Percentiles rank a stretch among this genome's conserved stretches.
phyloP scores from a whole-genome alignment of 1,140 invertebrate genomes.

The Lepidotrigona ventralis region DNA sequence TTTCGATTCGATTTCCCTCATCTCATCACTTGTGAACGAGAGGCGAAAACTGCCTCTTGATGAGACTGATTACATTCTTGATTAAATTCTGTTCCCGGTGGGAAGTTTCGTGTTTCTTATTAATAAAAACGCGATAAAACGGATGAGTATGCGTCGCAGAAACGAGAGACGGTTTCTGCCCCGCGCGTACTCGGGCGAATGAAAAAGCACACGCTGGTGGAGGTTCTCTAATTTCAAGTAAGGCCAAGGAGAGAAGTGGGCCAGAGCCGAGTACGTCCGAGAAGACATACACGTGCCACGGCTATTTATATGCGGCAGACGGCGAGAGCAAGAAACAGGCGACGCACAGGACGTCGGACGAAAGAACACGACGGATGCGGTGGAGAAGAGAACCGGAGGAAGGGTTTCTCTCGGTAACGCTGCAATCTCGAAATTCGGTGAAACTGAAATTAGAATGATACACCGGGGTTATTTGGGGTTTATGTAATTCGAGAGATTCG shows the following conservation, averaged over 20 bases:
- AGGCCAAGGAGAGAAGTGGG: slow-evolving; percentile 58
- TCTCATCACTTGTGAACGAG: too few relatives aligned
- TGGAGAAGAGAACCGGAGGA: not conserved
- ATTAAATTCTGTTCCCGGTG: not conserved
- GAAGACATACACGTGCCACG: slow-evolving; percentile 51
- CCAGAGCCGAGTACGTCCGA: slow-evolving; percentile 51
- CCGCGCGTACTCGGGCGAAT: not conserved
- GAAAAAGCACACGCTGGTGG: slow-evolving; percentile 17
- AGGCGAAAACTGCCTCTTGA: too few relatives aligned
- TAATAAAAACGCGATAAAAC: too few relatives aligned
- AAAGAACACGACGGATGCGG: slow-evolving; percentile 8
- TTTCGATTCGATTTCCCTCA: too few relatives aligned
- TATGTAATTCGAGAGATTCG: slow-evolving; percentile 66
- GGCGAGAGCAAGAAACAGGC: slow-evolving; percentile 25
- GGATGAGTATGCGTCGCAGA: too few relatives aligned
- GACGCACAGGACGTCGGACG: slow-evolving; percentile 20
- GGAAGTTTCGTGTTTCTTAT: too few relatives aligned
- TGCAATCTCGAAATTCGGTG: slow-evolving; percentile 43
- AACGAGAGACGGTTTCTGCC: not conserved
- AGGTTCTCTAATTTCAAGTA: slow-evolving; percentile 55
- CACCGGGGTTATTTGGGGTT: slow-evolving; percentile 62
- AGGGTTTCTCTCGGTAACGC: not conserved
- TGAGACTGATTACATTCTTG: too few relatives aligned
- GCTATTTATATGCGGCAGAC: slow-evolving; percentile 59
- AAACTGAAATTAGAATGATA: slow-evolving; percentile 65